phyloP scores from a whole-genome alignment of 1,140 invertebrate species.

The Hypothenemus hampei region DNA sequence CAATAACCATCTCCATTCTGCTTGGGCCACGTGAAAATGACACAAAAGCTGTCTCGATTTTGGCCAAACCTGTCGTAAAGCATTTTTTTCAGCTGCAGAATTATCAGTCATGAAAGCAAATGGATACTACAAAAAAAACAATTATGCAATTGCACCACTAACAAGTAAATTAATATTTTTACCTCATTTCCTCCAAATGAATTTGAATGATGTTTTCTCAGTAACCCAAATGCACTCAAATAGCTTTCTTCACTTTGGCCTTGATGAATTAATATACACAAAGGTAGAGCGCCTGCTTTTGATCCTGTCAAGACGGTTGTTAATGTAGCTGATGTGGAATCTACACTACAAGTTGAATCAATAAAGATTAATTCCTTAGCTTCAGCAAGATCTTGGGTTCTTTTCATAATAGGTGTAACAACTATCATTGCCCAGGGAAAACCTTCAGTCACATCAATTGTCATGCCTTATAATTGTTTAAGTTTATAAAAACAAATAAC shows the following conservation, averaged over 20 bases:
- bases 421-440: neutral
- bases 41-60: conserved; percentile 1
- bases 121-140: neutral
- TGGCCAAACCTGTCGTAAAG: conserved; percentile 4
- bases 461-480: neutral
- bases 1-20: conserved; percentile 6
- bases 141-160: neutral
- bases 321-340: neutral
- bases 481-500: neutral
- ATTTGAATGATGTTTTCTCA: neutral
- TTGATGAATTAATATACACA: neutral
- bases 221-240: neutral
- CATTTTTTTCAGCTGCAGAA: conserved; percentile 9
- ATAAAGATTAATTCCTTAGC: neutral
- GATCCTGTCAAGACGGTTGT: neutral
- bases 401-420: conserved; percentile 6
- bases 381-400: neutral
- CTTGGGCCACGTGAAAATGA: conserved; percentile 6
- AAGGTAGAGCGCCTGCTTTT: conserved; percentile 1
- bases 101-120: conserved; percentile 7
- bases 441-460: neutral
- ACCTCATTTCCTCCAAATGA: conserved; percentile 1
- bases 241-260: neutral
- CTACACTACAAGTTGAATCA: neutral
- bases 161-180: neutral